Conservation (phyloP, 1,140 invertebrate genomes). For the Rhopalosiphum padi region DNA sequence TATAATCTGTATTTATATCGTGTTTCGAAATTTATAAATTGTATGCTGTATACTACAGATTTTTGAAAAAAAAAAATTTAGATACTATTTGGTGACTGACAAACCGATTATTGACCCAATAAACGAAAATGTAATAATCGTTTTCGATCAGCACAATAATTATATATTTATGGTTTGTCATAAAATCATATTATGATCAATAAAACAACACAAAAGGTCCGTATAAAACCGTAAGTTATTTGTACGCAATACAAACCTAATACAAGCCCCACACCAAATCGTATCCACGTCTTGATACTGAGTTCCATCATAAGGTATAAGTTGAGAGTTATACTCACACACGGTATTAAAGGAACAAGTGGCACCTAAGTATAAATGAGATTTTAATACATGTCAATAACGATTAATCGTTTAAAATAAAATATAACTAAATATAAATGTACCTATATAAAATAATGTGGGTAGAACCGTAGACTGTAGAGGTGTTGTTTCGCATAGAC, state of each 20-base stretch:
- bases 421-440: background rate
- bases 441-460: no score
- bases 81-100: background rate
- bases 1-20: no score
- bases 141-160: background rate
- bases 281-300: slow-evolving; percentile 71
- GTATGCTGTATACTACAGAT: no score
- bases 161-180: background rate
- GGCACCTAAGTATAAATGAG: slow-evolving; percentile 66
- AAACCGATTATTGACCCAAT: background rate
- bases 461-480: no score
- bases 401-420: background rate
- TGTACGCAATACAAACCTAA: slow-evolving; percentile 61
- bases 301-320: slow-evolving; percentile 75
- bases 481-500: background rate
- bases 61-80: background rate
- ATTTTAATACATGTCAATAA: background rate
- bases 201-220: background rate
- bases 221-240: background rate
- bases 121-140: background rate
- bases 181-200: background rate
- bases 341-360: slow-evolving; percentile 73
- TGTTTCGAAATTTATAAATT: no score
- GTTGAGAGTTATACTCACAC: slow-evolving; percentile 73
- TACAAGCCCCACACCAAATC: slow-evolving; percentile 72